A percentile compares a stretch with the other conserved stretches of the same genome.
These are phyloP conservation scores for Garrulus glandarius DNA, from an alignment of 2,797 vertebrate species.

Conservation along the genomic window DNA sequence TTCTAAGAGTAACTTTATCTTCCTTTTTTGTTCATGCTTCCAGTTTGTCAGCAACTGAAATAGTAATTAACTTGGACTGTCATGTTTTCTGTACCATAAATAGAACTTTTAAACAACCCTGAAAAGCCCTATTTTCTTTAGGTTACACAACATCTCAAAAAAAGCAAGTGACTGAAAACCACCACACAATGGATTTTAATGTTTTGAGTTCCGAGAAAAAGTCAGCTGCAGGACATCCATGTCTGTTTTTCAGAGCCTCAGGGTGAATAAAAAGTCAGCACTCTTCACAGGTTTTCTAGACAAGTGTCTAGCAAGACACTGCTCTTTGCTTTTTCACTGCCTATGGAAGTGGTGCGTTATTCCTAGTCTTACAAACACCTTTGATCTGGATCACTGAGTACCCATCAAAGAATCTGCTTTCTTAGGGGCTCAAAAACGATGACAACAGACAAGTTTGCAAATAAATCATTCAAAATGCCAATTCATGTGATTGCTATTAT, in stretches of 20 bases:
- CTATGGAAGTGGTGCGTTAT: not conserved
- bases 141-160: conserved; percentile 26
- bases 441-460: not conserved
- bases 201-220: not conserved
- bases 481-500: not conserved
- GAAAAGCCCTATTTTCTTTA: conserved; percentile 25
- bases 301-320: not conserved
- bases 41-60: conserved; percentile 18
- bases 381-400: not conserved
- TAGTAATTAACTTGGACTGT: conserved; percentile 31
- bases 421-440: not conserved
- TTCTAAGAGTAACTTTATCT: not conserved
- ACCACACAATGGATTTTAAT: not conserved
- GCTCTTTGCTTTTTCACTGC: not conserved
- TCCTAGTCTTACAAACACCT: not conserved
- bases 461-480: not conserved
- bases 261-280: not conserved
- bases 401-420: not conserved
- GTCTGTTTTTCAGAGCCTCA: not conserved
- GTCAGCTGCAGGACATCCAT: not conserved
- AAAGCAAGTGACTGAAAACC: not conserved
- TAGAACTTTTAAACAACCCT: conserved; percentile 7
- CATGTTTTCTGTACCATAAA: conserved; percentile 24
- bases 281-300: not conserved
- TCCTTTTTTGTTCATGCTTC: not conserved